Evolutionary conservation across 2,888 invertebrate genomes (phyloP), one percentile per base, ranked within the genome.

Genomic region (Cephus runcator): DNA sequence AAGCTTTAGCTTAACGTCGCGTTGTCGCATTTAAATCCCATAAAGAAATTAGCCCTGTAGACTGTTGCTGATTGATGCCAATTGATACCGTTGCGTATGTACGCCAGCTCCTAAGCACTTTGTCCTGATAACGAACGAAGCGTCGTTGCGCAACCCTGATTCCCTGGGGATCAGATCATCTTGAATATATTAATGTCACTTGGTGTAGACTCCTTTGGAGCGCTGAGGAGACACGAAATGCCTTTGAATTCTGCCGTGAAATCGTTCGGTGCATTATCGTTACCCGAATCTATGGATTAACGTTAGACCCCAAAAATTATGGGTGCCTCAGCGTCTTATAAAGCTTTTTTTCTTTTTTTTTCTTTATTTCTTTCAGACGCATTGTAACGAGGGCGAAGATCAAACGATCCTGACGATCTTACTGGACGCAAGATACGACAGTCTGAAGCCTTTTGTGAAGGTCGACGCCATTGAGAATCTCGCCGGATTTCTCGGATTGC

Each of bases 401-500:
- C 92, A 92, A 77, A 94, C 95, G 79, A 92, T 95, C 73, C 92
- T 96, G 75, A 94, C 94, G 77, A 92, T 97, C 77, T 92, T 96
- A 56, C 91, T 97, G 79, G 96, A 96, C 88, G 93, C 93, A 75
- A 93, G 94, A 85, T 93, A 95, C 87, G 93, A 94, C 76, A 92
- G 92, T 80, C 93, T 96, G 86, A 92, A 93, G 82, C 93, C 96
- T 40, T 92, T 93, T 78, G 94, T 94, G 81, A 93, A 95, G 88
- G 94, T 96, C 84, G 93, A 94, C 35, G 94, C 95, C 78, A 93
- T 96, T 80, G 94, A 95, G 92, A 95, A 95, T 86, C 93, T 96
- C 71, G 94, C 95, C n/a, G 94, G 93, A 87, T 95, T 95, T 89
- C 94, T 95, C 91, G 95, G 94, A 78, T 92, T 95, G 56, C 94